phyloP scores from a whole-genome alignment of 2,888 invertebrate genomes.

The Drosophila peninsularis region DNA sequence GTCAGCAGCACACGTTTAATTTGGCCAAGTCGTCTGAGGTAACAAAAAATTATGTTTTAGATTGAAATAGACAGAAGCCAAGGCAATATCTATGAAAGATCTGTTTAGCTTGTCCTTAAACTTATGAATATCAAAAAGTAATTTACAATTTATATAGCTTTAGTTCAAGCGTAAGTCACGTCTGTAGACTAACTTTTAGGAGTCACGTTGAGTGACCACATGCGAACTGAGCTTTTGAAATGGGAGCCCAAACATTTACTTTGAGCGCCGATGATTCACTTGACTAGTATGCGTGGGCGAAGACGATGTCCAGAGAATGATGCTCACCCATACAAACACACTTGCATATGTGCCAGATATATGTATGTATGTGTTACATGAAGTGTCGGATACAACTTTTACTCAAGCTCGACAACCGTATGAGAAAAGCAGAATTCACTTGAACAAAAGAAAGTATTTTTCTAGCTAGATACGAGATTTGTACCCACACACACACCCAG shows the following conservation, averaged over 20 bases:
- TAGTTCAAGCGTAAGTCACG: neutral
- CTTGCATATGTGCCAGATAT: neutral
- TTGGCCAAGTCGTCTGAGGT: neutral
- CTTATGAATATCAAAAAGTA: neutral
- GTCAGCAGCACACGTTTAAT: neutral
- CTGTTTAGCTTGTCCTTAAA: neutral
- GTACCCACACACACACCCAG: constrained; percentile 5
- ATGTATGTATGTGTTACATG: constrained; percentile 1
- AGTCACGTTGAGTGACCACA: neutral
- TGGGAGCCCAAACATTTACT: neutral
- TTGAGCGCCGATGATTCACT: neutral
- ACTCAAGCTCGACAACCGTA: constrained; percentile 59
- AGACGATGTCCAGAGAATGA: neutral
- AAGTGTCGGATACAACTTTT: constrained; percentile 47
- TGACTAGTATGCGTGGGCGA: constrained; percentile 13
- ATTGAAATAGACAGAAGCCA: too few species aligned
- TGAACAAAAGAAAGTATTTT: constrained; percentile 69
- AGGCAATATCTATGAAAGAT: neutral
- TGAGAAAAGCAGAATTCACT: constrained; percentile 40
- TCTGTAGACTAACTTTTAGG: too few species aligned
- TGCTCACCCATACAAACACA: neutral
- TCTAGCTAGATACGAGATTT: constrained; percentile 29
- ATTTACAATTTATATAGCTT: neutral
- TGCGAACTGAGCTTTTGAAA: neutral
- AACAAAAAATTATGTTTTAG: constrained; percentile 1